phyloP scores from a whole-genome alignment of 2,888 invertebrate genomes.

The Amblyteles armatorius region DNA sequence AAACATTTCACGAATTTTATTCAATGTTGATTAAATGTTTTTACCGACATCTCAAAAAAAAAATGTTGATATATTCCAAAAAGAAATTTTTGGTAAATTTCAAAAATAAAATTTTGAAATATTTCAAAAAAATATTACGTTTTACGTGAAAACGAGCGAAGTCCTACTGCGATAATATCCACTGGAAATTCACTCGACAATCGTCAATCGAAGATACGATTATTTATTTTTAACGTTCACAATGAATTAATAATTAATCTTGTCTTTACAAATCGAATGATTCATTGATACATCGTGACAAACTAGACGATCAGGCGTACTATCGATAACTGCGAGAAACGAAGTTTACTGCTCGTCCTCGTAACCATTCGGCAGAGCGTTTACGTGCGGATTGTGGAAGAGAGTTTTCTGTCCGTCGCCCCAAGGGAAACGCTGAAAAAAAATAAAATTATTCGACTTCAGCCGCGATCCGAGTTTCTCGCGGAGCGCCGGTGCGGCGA shows the following conservation, averaged over 20 bases:
- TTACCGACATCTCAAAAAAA: no score
- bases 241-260: background rate
- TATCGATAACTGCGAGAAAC: constrained; percentile 4
- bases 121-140: no score
- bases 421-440: constrained; percentile 78
- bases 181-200: background rate
- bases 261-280: constrained; percentile 34
- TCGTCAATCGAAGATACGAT: background rate
- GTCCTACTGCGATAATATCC: no score
- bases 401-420: constrained; percentile 77
- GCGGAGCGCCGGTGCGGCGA: no score
- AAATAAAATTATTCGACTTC: constrained; percentile 5
- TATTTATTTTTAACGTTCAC: background rate
- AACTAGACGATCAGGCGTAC: constrained; percentile 37
- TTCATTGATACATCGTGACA: constrained; percentile 16
- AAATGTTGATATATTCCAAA: no score
- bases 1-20: no score
- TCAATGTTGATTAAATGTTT: no score
- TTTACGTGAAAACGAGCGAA: no score
- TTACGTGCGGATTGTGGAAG: constrained; percentile 78
- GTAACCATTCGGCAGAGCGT: constrained; percentile 74
- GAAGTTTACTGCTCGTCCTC: constrained; percentile 51
- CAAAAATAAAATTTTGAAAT: no score
- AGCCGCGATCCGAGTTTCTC: background rate
- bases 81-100: no score